Percentiles rank a stretch among this genome's conserved stretches.
phyloP scores from a whole-genome alignment of 2,888 invertebrate genomes.

The Hyppa rectilinea region DNA sequence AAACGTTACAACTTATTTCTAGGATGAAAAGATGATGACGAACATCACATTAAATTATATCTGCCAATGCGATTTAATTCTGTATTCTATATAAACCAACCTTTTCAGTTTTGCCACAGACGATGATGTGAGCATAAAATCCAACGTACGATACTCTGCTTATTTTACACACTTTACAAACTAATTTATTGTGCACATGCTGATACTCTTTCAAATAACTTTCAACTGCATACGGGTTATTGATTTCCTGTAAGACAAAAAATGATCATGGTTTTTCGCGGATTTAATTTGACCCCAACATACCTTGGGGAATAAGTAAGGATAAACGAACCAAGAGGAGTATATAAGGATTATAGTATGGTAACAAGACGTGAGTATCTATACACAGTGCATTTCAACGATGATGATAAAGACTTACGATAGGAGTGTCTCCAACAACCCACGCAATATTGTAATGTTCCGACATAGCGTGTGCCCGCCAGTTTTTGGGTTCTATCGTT shows the following conservation, averaged over 20 bases:
- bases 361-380: too few relatives aligned
- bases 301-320: neutral
- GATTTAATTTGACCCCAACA: neutral
- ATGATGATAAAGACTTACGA: slow-evolving; percentile 80
- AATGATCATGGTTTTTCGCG: slow-evolving; percentile 1
- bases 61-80: neutral
- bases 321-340: too few relatives aligned
- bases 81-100: slow-evolving; percentile 72
- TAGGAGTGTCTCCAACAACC: slow-evolving; percentile 86
- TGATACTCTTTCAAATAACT: slow-evolving; percentile 75
- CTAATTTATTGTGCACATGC: slow-evolving; percentile 80
- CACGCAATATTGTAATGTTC: slow-evolving; percentile 91
- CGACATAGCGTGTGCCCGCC: slow-evolving; percentile 86
- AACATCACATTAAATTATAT: neutral
- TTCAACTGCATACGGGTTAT: slow-evolving; percentile 63
- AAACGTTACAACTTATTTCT: neutral
- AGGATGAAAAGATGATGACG: neutral
- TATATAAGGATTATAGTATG: too few relatives aligned
- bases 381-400: neutral
- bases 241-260: slow-evolving; percentile 67
- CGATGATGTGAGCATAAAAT: slow-evolving; percentile 89
- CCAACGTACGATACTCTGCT: slow-evolving; percentile 87
- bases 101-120: slow-evolving; percentile 91
- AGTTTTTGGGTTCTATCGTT: slow-evolving; percentile 78
- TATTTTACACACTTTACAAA: slow-evolving; percentile 85